Conservation (phyloP, 2,797 vertebrate genomes). For the Pogoniulus pusillus region DNA sequence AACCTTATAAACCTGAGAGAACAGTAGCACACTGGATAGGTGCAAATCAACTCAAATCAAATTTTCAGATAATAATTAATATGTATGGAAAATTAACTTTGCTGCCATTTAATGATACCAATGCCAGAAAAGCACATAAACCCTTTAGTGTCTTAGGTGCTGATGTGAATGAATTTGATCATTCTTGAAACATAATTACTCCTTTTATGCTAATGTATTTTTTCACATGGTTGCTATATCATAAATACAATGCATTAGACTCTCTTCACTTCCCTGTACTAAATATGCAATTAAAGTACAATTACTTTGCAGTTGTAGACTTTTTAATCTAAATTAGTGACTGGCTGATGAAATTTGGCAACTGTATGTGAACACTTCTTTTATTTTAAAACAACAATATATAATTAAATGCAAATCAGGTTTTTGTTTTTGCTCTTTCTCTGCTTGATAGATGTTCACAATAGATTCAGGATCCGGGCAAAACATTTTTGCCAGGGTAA, state of each 20-base stretch:
- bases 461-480: neutral
- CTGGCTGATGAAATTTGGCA: slow-evolving; percentile 49
- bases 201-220: slow-evolving; percentile 54
- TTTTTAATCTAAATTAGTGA: slow-evolving; percentile 70
- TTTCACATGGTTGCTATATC: slow-evolving; percentile 54
- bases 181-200: slow-evolving; percentile 39
- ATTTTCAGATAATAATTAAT: slow-evolving; percentile 55
- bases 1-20: slow-evolving; percentile 17
- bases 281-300: slow-evolving; percentile 66
- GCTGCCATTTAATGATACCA: slow-evolving; percentile 9
- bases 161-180: slow-evolving; percentile 59
- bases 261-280: slow-evolving; percentile 54
- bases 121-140: neutral
- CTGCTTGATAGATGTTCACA: neutral
- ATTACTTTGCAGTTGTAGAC: slow-evolving; percentile 44
- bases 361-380: slow-evolving; percentile 34
- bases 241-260: slow-evolving; percentile 60
- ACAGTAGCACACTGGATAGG: neutral
- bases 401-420: slow-evolving; percentile 33
- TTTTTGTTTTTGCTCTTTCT: slow-evolving; percentile 26
- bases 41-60: slow-evolving; percentile 34
- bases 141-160: slow-evolving; percentile 30
- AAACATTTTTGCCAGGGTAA: neutral
- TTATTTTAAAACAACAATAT: slow-evolving; percentile 38
- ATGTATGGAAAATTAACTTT: slow-evolving; percentile 39